Conservation (phyloP, 2,888 invertebrate genomes). For the Pomacea canaliculata region DNA sequence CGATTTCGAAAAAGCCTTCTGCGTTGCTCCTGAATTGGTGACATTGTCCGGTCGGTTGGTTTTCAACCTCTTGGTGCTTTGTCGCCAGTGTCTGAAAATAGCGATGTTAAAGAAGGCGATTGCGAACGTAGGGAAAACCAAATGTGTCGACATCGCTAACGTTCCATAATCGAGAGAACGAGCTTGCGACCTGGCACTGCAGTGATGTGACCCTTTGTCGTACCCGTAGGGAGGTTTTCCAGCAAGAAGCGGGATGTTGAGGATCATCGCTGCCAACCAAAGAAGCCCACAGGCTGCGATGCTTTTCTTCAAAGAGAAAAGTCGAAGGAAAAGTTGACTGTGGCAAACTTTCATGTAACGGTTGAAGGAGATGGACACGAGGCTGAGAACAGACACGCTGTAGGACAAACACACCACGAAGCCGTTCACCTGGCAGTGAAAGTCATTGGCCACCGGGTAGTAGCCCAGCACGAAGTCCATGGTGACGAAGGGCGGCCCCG, state of each 20-base stretch:
- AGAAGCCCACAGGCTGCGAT: not conserved
- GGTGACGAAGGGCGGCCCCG: not conserved
- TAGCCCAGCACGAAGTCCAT: not conserved
- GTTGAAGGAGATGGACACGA: conserved; percentile 18
- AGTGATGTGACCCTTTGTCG: conserved; percentile 5
- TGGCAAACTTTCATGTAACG: conserved; percentile 21
- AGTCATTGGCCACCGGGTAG: not conserved
- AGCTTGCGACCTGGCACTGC: not conserved
- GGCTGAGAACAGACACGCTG: conserved; percentile 16
- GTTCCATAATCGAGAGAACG: not conserved
- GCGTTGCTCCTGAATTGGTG: no score
- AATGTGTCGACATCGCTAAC: not conserved
- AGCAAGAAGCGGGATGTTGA: conserved; percentile 1
- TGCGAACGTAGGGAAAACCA: conserved; percentile 1
- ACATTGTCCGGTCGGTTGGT: no score
- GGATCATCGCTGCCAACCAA: not conserved
- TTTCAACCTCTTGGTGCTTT: not conserved
- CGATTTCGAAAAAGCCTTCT: no score
- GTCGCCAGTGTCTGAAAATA: conserved; percentile 3
- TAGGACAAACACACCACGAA: conserved; percentile 5
- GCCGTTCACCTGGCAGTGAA: conserved; percentile 10
- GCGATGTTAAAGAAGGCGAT: conserved; percentile 12
- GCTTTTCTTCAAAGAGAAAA: not conserved
- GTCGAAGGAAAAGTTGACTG: not conserved
- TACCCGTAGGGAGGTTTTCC: conserved; percentile 10